Base-by-base conservation (phyloP, 2,797 vertebrate species). In the Nasua narica region DNA sequence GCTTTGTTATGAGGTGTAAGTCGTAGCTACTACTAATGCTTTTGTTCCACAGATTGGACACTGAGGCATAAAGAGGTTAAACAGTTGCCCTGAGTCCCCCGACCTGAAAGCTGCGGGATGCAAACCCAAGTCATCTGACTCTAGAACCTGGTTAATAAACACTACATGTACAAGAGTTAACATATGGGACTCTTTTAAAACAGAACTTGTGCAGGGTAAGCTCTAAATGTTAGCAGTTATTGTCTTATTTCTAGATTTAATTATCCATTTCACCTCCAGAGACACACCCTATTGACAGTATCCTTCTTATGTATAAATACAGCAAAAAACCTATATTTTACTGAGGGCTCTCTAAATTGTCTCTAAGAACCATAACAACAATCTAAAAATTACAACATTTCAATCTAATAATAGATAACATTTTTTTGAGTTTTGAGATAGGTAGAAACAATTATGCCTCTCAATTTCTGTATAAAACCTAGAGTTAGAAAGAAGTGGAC, bases 341-440 rank as follows among this genome's bases (percentile, higher is more conserved):
- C 29, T 69, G 52, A 79, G n/a, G 6, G 4, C 18, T 70, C 35
- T 90, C 21, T 79, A 74, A 85, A 52, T 58, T 78, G 15, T 79
- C 46, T 76, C 50, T 92, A 65, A 91, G 87, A 87, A 79, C 88
- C 27, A 27, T 43, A 87, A 84, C 19, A 43, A 52, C 13, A 43
- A 52, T 62, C 4, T 83, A 70, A 90, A 87, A 85, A n/a, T 85
- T 94, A 92, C 7, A 81, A 62, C 4, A 85, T 69, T 76, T 94
- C 27, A 74, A 58, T 25, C 27, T 69, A 91, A 82, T 25, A 92
- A 81, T 14, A 84, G 52, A 7, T 77, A 91, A 93, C 5, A 54
- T 54, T 46, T 94, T 94, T 91, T 86, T 86, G 14, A 88, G 25
- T 81, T 95, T 62, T 87, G 89, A 72, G 4, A 90, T 79, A 19